Percentiles rank a stretch among this genome's conserved stretches.
Evolutionary conservation across 2,888 invertebrate species (phyloP).

Genomic region (Parthenolecanium corni): DNA sequence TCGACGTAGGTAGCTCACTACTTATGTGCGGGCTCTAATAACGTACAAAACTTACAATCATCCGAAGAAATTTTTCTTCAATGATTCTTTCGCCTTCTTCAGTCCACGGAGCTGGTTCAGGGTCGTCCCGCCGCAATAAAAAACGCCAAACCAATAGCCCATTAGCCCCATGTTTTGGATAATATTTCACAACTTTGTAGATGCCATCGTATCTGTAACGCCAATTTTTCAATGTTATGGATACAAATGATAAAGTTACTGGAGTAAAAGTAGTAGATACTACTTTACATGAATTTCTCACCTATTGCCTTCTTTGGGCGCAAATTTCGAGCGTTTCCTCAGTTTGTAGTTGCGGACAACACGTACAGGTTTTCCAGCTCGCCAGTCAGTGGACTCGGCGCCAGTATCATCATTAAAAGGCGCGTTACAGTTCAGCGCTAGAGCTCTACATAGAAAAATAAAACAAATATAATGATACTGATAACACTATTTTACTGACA

Average conservation of each 20-base stretch:
- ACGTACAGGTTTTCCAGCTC: conserved; percentile 60
- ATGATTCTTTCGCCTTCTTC: conserved; percentile 48
- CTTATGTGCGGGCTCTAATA: too few relatives aligned
- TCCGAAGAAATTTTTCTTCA: conserved; percentile 37
- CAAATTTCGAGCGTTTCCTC: conserved; percentile 51
- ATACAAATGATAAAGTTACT: too few relatives aligned
- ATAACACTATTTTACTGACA: too few relatives aligned
- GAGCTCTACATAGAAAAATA: too few relatives aligned
- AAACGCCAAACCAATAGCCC: conserved; percentile 73
- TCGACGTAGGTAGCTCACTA: too few relatives aligned
- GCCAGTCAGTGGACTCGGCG: conserved; percentile 60
- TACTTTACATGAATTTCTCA: too few relatives aligned
- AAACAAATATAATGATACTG: too few relatives aligned
- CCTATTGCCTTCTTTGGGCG: conserved; percentile 60
- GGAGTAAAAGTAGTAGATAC: too few relatives aligned
- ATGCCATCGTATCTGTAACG: too few relatives aligned
- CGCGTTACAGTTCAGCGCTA: conserved; percentile 68
- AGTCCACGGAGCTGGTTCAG: conserved; percentile 68
- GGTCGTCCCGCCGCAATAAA: conserved; percentile 62
- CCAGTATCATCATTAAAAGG: conserved; percentile 51
- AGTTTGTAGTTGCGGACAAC: conserved; percentile 67
- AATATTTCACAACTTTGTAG: too few relatives aligned
- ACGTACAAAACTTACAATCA: too few relatives aligned
- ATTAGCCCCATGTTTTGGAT: conserved; percentile 61
- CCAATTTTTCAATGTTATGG: too few relatives aligned